A percentile compares a stretch with the other conserved stretches of the same genome.
Conservation (phyloP, 2,797 vertebrate species). For the Sylvilagus floridanus region DNA sequence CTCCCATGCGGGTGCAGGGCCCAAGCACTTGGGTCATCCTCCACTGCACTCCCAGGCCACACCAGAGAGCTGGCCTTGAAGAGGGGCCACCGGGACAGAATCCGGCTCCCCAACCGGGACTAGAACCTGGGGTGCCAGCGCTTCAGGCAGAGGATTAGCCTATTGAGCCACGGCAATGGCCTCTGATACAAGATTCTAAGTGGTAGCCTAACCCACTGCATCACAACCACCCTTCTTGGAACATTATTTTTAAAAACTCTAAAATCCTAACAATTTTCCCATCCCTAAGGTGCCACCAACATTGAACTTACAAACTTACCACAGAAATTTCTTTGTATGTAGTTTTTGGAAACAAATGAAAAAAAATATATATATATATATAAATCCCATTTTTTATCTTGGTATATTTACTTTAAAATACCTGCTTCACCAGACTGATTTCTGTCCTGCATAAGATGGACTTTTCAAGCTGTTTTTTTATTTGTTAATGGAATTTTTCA, state of each 20-base stretch:
- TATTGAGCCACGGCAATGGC: too few relatives aligned
- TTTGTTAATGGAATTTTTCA: not conserved
- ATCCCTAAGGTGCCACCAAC: not conserved
- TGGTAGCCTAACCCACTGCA: too few relatives aligned
- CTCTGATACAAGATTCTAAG: too few relatives aligned
- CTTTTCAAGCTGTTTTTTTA: not conserved
- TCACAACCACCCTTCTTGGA: not conserved
- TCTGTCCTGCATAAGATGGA: not conserved
- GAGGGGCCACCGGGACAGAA: too few relatives aligned
- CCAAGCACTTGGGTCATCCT: too few relatives aligned
- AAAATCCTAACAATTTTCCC: not conserved
- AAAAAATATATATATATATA: not conserved
- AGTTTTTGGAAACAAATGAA: not conserved
- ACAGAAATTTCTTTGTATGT: not conserved
- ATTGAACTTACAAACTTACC: conserved; percentile 22
- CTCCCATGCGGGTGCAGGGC: too few relatives aligned
- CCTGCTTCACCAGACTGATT: not conserved
- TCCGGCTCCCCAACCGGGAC: too few relatives aligned
- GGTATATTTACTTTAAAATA: not conserved
- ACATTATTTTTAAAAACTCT: not conserved
- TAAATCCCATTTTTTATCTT: not conserved
- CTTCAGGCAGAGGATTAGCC: too few relatives aligned
- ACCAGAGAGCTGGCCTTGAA: too few relatives aligned
- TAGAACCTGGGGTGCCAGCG: too few relatives aligned
- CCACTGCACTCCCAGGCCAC: too few relatives aligned